phyloP scores from a whole-genome alignment of 2,888 invertebrate genomes.

The Drosophila ustulata region DNA sequence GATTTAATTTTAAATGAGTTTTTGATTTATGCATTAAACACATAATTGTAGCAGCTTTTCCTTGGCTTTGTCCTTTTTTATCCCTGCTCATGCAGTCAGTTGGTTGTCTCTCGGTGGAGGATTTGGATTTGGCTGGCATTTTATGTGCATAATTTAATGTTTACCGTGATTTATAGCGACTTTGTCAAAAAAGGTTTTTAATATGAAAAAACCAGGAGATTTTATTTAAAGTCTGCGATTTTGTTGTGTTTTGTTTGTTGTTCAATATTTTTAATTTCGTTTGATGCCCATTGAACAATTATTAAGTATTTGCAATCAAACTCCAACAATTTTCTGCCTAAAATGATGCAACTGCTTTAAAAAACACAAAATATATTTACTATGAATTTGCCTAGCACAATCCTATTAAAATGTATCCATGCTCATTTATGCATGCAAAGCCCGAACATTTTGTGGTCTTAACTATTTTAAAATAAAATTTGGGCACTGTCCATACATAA shows the following conservation, averaged over 20 bases:
- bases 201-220: slow-evolving; percentile 38
- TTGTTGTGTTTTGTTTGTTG: background rate
- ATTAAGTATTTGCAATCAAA: slow-evolving; percentile 1
- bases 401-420: slow-evolving; percentile 44
- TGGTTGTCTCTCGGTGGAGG: slow-evolving; percentile 39
- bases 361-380: background rate
- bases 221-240: slow-evolving; percentile 36
- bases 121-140: slow-evolving; percentile 64
- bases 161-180: slow-evolving; percentile 68
- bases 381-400: slow-evolving; percentile 20
- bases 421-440: slow-evolving; percentile 14
- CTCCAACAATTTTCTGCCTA: background rate
- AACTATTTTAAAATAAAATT: slow-evolving; percentile 8
- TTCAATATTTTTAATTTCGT: slow-evolving; percentile 11
- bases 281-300: slow-evolving; percentile 6
- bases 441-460: slow-evolving; percentile 8
- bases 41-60: slow-evolving; percentile 70
- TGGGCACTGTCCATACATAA: slow-evolving; percentile 25
- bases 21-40: slow-evolving; percentile 78
- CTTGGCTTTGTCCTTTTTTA: slow-evolving; percentile 30
- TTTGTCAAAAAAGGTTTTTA: slow-evolving; percentile 45
- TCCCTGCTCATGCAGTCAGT: background rate
- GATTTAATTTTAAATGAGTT: slow-evolving; percentile 81
- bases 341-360: slow-evolving; percentile 9
- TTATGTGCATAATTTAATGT: slow-evolving; percentile 75